Base-by-base conservation (phyloP, 2,797 vertebrate species). In the Anabacerthia variegaticeps region DNA sequence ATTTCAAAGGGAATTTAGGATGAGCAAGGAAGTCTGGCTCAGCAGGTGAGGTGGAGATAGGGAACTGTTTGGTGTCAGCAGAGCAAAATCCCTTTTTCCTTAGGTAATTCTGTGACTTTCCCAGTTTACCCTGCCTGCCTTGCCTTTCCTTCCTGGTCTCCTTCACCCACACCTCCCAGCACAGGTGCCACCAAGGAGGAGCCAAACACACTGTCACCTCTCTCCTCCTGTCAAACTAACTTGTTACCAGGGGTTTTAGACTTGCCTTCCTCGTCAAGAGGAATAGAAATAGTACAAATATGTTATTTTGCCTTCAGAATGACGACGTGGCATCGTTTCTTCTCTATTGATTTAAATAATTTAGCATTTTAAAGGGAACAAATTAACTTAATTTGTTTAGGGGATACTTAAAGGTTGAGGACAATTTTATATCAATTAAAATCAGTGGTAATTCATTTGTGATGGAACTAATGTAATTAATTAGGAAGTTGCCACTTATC, bases 381-480 rank as follows among this genome's bases (percentile, higher is more conserved):
- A 89, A 96, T 73, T 8, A 26, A 61, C 82, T 88, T 74, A 59
- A 92, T 96, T 96, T 96, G 67, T 84, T 91, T 68, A 93, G 79
- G 94, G 88, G 78, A 82, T 94, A 83, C 88, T 96, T 92, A 96
- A 94, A 95, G 52, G 76, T 92, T 85, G 78, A 92, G 81, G 81
- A 93, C 56, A 90, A 93, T 84, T 96, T 96, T 81, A n/a, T 89
- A 96, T 95, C 67, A 87, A 79, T 93, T 97, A 81, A 43, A 82
- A 81, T 89, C 80, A 88, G 87, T 90, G 77, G 77, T 91, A 97
- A 96, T 96, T 95, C 43, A 95, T 94, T 97, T 96, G 67, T 94
- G 43, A 81, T 95, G 86, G 74, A 96, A 93, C 90, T 92, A 91
- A 93, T 95, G 87, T 88, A 92, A 97, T 97, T 98, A 97, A 96